Conservation (phyloP, 2,888 invertebrate genomes). For the Pinctada fucata region DNA sequence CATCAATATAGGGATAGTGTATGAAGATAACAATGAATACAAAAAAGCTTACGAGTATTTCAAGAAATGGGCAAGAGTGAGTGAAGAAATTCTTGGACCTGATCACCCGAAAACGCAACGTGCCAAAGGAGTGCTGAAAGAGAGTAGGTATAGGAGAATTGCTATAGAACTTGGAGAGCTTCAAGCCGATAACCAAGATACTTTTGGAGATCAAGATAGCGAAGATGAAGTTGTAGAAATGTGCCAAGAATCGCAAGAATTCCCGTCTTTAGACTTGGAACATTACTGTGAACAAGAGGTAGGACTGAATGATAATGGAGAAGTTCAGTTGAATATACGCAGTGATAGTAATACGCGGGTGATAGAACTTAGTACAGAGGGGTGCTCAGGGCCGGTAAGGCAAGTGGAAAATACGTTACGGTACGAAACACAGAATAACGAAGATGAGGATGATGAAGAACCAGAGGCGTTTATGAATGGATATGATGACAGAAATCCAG, state of each 20-base stretch:
- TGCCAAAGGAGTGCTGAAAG: constrained; percentile 74
- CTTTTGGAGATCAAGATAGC: constrained; percentile 51
- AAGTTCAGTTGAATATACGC: constrained; percentile 44
- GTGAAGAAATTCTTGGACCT: constrained; percentile 74
- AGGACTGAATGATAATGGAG: constrained; percentile 51
- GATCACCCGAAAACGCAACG: constrained; percentile 74
- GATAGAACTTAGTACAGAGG: neutral
- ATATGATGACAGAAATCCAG: constrained; percentile 53
- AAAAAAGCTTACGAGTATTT: constrained; percentile 75
- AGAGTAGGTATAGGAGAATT: constrained; percentile 70
- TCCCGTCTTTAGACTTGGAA: constrained; percentile 54
- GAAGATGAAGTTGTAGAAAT: constrained; percentile 53
- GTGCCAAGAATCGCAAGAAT: constrained; percentile 58
- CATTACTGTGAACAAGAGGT: constrained; percentile 68
- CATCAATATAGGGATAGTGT: constrained; percentile 76
- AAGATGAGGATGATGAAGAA: constrained; percentile 34
- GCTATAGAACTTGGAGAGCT: constrained; percentile 69
- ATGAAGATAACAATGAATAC: constrained; percentile 75
- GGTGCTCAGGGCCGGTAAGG: neutral
- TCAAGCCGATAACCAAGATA: constrained; percentile 59
- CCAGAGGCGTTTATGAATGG: constrained; percentile 58
- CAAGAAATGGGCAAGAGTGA: constrained; percentile 74
- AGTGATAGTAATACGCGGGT: constrained; percentile 17
- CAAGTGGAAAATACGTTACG: neutral
- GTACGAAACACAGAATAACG: constrained; percentile 40